These are phyloP conservation scores for Amblyjoppa fuscipennis DNA, from an alignment of 2,888 invertebrate genomes.

Conservation along the genomic window DNA sequence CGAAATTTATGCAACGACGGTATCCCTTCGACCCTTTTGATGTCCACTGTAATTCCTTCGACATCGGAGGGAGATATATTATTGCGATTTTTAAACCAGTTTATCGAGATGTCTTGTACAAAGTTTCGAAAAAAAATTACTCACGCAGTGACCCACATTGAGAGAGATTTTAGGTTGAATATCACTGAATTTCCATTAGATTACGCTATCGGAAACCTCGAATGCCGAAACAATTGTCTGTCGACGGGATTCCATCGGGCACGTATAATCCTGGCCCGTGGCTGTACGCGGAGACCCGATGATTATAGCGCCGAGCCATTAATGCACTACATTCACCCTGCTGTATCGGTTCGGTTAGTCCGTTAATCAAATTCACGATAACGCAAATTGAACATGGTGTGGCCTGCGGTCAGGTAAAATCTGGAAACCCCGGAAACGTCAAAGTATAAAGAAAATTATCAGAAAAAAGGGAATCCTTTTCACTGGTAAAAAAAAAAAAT, in stretches of 20 bases:
- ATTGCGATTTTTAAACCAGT: not conserved
- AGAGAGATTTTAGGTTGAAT: conserved; percentile 27
- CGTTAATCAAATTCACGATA: conserved; percentile 60
- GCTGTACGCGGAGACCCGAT: conserved; percentile 40
- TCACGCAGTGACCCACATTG: not conserved
- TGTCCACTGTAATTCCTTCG: conserved; percentile 30
- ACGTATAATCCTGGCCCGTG: conserved; percentile 50
- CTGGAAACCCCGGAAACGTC: conserved; percentile 18
- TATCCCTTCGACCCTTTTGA: conserved; percentile 55
- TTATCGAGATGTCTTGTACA: not conserved
- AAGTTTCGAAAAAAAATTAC: not conserved
- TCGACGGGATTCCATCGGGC: conserved; percentile 49
- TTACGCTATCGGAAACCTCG: conserved; percentile 41
- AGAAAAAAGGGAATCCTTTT: not conserved
- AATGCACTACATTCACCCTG: conserved; percentile 50
- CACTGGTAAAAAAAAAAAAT: not conserved
- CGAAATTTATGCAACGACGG: conserved; percentile 55
- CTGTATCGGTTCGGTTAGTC: conserved; percentile 56
- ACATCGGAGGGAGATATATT: not conserved
- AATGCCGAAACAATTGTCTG: conserved; percentile 56
- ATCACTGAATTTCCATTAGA: conserved; percentile 38
- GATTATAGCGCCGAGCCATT: conserved; percentile 55
- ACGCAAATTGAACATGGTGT: conserved; percentile 28
- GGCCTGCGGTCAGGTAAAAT: not conserved
- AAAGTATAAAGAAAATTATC: not conserved